A percentile compares a stretch with the other conserved stretches of the same genome.
These are phyloP conservation scores for Ochotona curzoniae DNA, from an alignment of 2,113 vertebrate genomes.

Conservation along the genomic window DNA sequence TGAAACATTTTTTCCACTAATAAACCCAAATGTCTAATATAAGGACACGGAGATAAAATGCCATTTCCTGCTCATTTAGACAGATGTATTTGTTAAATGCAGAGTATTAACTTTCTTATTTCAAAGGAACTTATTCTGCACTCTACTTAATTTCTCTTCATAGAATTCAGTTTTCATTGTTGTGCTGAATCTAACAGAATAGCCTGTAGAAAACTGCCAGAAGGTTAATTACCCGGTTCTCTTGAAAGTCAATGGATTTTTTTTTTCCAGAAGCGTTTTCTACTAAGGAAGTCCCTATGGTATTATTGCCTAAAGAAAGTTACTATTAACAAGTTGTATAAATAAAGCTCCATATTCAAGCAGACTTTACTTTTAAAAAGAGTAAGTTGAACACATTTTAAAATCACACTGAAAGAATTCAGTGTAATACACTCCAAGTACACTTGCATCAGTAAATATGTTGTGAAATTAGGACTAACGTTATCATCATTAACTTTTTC, in stretches of 20 bases:
- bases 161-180: conserved; percentile 59
- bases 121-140: conserved; percentile 46
- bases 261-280: conserved; percentile 43
- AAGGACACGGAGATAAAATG: neutral
- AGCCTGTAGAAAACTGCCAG: conserved; percentile 37
- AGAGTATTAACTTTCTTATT: conserved; percentile 46
- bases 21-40: neutral
- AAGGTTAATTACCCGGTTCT: conserved; percentile 68
- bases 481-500: neutral
- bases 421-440: neutral
- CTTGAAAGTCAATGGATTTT: conserved; percentile 53
- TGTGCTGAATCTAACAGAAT: conserved; percentile 64
- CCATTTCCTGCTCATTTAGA: conserved; percentile 11
- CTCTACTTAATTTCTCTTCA: conserved; percentile 57
- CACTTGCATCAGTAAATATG: neutral
- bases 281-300: neutral
- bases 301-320: conserved; percentile 44
- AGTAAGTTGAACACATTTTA: neutral
- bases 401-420: conserved; percentile 3
- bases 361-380: conserved; percentile 17
- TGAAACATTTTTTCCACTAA: neutral
- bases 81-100: conserved; percentile 30
- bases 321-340: neutral
- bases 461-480: neutral
- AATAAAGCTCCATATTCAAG: conserved; percentile 9